phyloP scores from a whole-genome alignment of 2,113 vertebrate genomes.

The Macquaria ambigua region DNA sequence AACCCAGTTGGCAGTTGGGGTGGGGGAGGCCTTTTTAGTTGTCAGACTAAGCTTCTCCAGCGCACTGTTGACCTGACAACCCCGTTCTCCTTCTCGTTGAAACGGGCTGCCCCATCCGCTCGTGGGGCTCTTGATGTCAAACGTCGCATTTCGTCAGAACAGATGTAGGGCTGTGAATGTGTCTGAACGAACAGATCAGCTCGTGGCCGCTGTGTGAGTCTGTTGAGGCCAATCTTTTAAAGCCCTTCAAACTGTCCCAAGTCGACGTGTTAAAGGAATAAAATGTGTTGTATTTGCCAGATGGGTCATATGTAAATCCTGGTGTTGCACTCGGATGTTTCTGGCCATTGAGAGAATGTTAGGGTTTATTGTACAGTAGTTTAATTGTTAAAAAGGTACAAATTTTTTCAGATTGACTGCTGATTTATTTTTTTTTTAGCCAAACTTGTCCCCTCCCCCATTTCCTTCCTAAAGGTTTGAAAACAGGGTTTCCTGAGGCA shows the following conservation, averaged over 20 bases:
- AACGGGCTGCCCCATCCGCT: conserved; percentile 31
- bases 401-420: conserved; percentile 74
- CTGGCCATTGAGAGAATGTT: conserved; percentile 73
- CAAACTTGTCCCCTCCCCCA: conserved; percentile 66
- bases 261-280: conserved; percentile 44
- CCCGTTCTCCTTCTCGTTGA: conserved; percentile 23
- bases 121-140: conserved; percentile 14
- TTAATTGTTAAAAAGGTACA: conserved; percentile 82
- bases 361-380: conserved; percentile 80
- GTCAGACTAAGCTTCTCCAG: conserved; percentile 37
- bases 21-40: conserved; percentile 21
- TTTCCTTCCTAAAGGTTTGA: conserved; percentile 79
- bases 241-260: conserved; percentile 60
- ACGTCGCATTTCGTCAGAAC: conserved; percentile 37
- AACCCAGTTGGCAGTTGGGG: conserved; percentile 20
- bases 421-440: conserved; percentile 55
- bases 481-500: conserved; percentile 86
- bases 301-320: conserved; percentile 54
- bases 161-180: conserved; percentile 36
- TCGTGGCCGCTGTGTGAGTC: conserved; percentile 52
- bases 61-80: conserved; percentile 34
- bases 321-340: conserved; percentile 56
- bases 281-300: conserved; percentile 65
- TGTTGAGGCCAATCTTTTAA: conserved; percentile 43
- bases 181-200: conserved; percentile 59